Conservation (phyloP, 2,113 vertebrate genomes). For the Heterocephalus glaber region DNA sequence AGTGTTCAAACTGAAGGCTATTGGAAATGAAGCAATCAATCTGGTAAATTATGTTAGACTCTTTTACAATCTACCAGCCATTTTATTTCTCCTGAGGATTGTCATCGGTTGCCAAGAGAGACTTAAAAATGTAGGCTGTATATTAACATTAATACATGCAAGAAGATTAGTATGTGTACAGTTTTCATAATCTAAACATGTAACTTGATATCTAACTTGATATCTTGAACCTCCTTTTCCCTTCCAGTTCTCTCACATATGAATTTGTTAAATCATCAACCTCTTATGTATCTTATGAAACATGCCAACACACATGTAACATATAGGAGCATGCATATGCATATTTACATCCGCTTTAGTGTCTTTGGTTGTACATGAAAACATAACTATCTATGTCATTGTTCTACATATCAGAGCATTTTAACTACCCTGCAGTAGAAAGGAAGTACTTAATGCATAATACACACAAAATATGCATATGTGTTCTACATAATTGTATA, state of each 20-base stretch:
- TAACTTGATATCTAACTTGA: background rate
- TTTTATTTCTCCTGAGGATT: background rate
- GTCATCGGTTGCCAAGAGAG: background rate
- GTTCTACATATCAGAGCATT: background rate
- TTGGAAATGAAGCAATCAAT: conserved; percentile 45
- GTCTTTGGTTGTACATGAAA: background rate
- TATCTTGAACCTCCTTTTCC: background rate
- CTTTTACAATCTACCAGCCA: background rate
- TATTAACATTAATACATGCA: background rate
- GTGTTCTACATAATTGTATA: background rate
- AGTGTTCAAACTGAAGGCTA: background rate
- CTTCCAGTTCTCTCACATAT: background rate
- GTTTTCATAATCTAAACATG: background rate
- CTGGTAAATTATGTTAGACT: background rate
- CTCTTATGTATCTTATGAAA: background rate
- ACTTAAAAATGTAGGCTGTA: background rate
- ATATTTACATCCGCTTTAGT: background rate
- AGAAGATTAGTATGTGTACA: background rate
- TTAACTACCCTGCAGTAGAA: background rate
- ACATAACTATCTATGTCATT: background rate
- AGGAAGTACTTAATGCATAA: background rate
- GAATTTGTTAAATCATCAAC: background rate
- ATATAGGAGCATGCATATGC: no score
- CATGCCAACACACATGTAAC: background rate
- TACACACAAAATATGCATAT: background rate